Evolutionary conservation across 1,140 invertebrate genomes (phyloP).

Genomic region (Antheraea pernyi): DNA sequence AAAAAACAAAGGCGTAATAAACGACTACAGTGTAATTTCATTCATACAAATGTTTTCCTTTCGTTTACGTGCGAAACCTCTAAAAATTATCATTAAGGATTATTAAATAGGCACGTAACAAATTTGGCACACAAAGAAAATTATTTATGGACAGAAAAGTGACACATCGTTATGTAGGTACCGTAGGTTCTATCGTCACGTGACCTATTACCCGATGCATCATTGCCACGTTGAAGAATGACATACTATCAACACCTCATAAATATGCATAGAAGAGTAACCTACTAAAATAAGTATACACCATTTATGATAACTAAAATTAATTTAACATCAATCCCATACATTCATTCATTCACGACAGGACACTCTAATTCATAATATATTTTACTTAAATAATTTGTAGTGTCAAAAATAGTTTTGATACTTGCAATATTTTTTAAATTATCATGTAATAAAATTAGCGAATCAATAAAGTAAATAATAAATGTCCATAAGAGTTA

Average conservation of each 20-base stretch:
- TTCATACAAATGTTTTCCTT: constrained; percentile 28
- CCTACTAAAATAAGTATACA: not conserved
- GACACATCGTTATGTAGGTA: not conserved
- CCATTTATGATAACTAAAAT: not conserved
- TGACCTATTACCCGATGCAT: not conserved
- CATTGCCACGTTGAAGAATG: not conserved
- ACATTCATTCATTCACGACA: not conserved
- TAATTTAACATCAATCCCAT: not conserved
- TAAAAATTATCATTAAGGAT: constrained; percentile 57
- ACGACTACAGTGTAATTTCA: constrained; percentile 16
- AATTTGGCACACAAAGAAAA: constrained; percentile 38
- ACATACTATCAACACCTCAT: not conserved
- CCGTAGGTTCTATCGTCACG: not conserved
- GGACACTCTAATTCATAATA: not conserved
- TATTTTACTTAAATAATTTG: not conserved
- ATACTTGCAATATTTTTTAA: no score
- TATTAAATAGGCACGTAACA: constrained; percentile 43
- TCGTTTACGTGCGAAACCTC: constrained; percentile 71
- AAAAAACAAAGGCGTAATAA: constrained; percentile 21
- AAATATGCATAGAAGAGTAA: not conserved
- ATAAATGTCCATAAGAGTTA: constrained; percentile 51
- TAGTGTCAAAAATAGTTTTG: no score
- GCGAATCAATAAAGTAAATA: no score
- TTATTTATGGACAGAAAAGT: constrained; percentile 4
- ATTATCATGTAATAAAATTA: no score